Conservation (phyloP, 2,113 vertebrate genomes). For the Ammodytes marinus region DNA sequence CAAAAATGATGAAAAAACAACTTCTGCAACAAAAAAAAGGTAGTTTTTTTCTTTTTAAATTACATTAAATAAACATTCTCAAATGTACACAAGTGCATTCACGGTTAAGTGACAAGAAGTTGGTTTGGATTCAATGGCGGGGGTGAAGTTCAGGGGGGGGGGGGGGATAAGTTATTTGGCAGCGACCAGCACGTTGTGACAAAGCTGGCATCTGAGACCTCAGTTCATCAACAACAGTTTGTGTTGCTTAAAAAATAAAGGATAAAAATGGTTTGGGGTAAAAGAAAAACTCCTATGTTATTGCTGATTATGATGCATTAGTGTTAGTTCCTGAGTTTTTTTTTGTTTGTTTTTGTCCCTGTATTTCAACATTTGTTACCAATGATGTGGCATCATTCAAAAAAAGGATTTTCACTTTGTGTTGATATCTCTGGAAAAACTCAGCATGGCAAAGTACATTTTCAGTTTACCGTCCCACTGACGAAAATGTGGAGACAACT, state of each 20-base stretch:
- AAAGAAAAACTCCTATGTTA: slow-evolving; percentile 55
- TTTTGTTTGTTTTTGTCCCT: slow-evolving; percentile 36
- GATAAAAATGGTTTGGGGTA: slow-evolving; percentile 2
- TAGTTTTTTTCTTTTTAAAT: slow-evolving; percentile 47
- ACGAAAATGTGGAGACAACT: not conserved
- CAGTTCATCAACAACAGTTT: slow-evolving; percentile 17
- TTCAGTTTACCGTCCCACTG: not conserved
- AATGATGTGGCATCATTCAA: slow-evolving; percentile 38
- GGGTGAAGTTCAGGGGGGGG: no score
- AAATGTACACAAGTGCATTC: slow-evolving; percentile 76
- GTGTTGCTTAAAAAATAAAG: slow-evolving; percentile 52
- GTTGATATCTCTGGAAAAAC: slow-evolving; percentile 12
- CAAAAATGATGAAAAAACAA: not conserved
- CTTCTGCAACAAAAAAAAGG: slow-evolving; percentile 14
- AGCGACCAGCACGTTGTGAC: slow-evolving; percentile 61
- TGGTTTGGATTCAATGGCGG: slow-evolving; percentile 68
- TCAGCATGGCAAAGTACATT: slow-evolving; percentile 2
- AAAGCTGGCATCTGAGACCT: slow-evolving; percentile 53
- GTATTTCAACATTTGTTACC: slow-evolving; percentile 34
- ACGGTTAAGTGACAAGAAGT: slow-evolving; percentile 47
- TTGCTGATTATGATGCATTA: slow-evolving; percentile 73
- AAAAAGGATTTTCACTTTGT: slow-evolving; percentile 4
- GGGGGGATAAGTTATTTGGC: slow-evolving; percentile 54
- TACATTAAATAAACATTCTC: slow-evolving; percentile 75
- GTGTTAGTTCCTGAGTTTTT: slow-evolving; percentile 76